These are phyloP conservation scores for Osmerus eperlanus DNA, from an alignment of 2,113 vertebrate species.

Conservation along the genomic window DNA sequence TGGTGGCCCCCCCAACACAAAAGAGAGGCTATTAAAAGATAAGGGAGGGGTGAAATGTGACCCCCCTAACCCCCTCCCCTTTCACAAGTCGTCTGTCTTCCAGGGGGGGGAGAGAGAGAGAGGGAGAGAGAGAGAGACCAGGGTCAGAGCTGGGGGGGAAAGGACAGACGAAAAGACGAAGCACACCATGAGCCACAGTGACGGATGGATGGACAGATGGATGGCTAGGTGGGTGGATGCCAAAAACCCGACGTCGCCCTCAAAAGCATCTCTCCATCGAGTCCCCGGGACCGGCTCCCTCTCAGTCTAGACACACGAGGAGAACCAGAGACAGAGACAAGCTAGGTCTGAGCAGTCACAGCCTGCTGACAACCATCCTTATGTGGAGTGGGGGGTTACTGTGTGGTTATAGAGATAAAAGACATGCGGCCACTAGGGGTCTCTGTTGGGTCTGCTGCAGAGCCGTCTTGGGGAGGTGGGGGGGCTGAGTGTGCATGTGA, in stretches of 20 bases:
- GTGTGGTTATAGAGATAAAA: too few species aligned
- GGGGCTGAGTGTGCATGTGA: slow-evolving; percentile 14
- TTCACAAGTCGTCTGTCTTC: slow-evolving; percentile 59
- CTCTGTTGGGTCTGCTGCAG: slow-evolving; percentile 33
- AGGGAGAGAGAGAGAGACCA: neutral
- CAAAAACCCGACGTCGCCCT: too few species aligned
- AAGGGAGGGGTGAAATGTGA: slow-evolving; percentile 70
- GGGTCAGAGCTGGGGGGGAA: neutral
- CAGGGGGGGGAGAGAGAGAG: neutral
- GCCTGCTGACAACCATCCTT: too few species aligned
- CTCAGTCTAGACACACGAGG: too few species aligned
- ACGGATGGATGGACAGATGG: too few species aligned
- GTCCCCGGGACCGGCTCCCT: too few species aligned
- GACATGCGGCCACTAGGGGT: slow-evolving; percentile 47
- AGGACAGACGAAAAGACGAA: neutral
- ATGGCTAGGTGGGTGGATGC: too few species aligned
- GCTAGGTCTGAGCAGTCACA: too few species aligned
- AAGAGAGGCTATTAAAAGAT: slow-evolving; percentile 76
- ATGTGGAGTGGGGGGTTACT: too few species aligned
- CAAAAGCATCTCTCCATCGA: too few species aligned
- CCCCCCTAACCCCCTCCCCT: slow-evolving; percentile 38
- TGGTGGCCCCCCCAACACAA: slow-evolving; percentile 62
- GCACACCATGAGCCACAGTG: too few species aligned
- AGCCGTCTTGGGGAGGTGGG: neutral
- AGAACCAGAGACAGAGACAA: too few species aligned